Conservation (phyloP, 1,140 invertebrate species). For the Sweltsa coloradensis region DNA sequence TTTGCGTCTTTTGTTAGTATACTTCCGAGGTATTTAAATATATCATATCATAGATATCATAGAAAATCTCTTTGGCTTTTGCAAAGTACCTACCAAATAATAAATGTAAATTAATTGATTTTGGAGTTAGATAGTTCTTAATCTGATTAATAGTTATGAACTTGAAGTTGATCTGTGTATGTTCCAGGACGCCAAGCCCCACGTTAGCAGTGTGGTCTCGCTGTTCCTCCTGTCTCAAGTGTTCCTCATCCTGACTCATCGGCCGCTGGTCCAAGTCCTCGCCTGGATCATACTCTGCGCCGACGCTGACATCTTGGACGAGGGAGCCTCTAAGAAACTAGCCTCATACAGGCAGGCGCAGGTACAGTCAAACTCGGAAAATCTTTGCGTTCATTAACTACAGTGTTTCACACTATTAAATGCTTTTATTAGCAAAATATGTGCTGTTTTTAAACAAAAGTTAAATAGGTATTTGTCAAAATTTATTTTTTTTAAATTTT, state of each 20-base stretch:
- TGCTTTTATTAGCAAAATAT: not conserved
- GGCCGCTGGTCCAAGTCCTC: constrained; percentile 74
- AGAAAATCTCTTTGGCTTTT: no score
- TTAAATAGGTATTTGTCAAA: not conserved
- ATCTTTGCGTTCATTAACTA: no score
- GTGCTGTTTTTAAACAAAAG: not conserved
- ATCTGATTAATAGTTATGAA: no score
- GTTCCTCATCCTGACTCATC: constrained; percentile 86
- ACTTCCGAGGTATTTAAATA: no score
- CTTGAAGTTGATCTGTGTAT: no score
- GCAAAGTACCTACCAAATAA: no score
- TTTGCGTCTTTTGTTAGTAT: no score
- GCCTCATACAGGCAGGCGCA: constrained; percentile 7
- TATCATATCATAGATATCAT: no score
- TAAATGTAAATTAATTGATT: no score
- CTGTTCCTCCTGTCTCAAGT: constrained; percentile 90
- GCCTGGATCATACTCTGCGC: constrained; percentile 80
- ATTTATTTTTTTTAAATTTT: constrained; percentile 1
- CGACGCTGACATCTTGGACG: constrained; percentile 39
- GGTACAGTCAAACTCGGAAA: no score
- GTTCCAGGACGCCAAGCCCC: constrained; percentile 35
- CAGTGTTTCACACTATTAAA: no score
- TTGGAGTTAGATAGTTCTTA: no score
- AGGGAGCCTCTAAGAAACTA: constrained; percentile 13
- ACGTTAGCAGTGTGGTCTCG: constrained; percentile 78